phyloP scores from a whole-genome alignment of 2,797 vertebrate genomes.

The Malurus leucopterus region DNA sequence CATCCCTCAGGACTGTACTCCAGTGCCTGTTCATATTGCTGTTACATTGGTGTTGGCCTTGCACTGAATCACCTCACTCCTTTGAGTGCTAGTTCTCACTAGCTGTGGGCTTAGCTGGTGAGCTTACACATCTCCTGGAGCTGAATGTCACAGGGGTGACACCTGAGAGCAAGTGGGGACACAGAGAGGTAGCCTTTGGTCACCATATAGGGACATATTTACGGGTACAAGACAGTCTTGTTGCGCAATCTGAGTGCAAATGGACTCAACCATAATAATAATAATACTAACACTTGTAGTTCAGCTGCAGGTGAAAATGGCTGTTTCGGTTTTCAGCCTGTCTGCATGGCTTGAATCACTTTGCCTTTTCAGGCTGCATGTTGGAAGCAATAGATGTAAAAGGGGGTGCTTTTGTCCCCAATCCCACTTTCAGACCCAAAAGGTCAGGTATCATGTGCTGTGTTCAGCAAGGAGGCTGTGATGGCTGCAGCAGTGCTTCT shows the following conservation, averaged over 20 bases:
- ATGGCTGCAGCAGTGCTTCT: neutral
- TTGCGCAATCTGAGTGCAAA: neutral
- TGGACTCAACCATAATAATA: neutral
- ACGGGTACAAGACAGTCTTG: neutral
- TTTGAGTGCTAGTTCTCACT: neutral
- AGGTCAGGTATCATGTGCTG: neutral
- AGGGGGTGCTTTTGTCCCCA: neutral
- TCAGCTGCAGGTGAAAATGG: neutral
- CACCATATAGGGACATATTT: neutral
- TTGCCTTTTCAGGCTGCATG: neutral
- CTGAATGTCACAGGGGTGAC: neutral
- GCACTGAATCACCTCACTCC: neutral
- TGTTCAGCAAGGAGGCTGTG: neutral
- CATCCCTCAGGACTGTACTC: neutral
- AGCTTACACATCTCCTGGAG: neutral
- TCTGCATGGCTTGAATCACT: neutral
- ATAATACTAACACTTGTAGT: neutral
- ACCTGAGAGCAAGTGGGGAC: neutral
- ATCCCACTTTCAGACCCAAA: neutral
- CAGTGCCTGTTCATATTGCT: neutral
- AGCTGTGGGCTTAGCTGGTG: neutral
- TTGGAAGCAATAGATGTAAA: neutral
- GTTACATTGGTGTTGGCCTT: neutral
- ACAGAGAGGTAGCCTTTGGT: neutral
- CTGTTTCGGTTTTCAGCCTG: neutral